phyloP scores from a whole-genome alignment of 2,888 invertebrate species.

The Cremastinae sp. region DNA sequence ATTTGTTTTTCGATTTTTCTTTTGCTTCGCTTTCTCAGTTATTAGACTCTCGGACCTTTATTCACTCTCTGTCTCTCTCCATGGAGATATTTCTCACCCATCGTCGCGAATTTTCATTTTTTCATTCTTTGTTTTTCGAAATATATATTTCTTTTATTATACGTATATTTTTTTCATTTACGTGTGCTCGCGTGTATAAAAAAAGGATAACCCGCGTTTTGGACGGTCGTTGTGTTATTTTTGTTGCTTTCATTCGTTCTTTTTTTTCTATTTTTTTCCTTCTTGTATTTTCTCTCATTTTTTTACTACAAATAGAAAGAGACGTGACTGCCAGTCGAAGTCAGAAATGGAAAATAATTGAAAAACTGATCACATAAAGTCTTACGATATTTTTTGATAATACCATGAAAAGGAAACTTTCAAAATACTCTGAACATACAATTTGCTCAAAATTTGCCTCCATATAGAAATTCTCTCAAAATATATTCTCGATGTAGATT shows the following conservation, averaged over 20 bases:
- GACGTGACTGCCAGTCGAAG: neutral
- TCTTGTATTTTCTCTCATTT: constrained; percentile 1
- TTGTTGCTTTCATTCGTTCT: neutral
- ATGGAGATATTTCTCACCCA: neutral
- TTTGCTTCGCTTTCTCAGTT: constrained; percentile 21
- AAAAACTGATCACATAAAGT: too few relatives aligned
- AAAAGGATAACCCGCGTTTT: constrained; percentile 40
- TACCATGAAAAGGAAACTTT: too few relatives aligned
- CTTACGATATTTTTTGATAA: too few relatives aligned
- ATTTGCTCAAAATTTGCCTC: too few relatives aligned
- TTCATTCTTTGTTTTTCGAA: neutral
- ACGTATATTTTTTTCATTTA: neutral
- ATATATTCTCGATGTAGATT: too few relatives aligned
- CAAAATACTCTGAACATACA: too few relatives aligned
- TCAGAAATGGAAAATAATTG: too few relatives aligned
- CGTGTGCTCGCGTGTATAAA: constrained; percentile 36
- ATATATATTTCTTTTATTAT: constrained; percentile 2
- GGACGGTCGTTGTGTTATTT: constrained; percentile 51
- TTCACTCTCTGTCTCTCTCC: constrained; percentile 16
- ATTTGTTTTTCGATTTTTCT: constrained; percentile 31
- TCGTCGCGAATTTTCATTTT: constrained; percentile 4
- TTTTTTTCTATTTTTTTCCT: neutral
- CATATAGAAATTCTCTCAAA: too few relatives aligned
- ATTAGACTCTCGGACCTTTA: constrained; percentile 53
- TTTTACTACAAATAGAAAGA: constrained; percentile 33